Evolutionary conservation across 2,888 invertebrate species (phyloP), one percentile per base, ranked within the genome.

Genomic region (Athripsodes cinereus): DNA sequence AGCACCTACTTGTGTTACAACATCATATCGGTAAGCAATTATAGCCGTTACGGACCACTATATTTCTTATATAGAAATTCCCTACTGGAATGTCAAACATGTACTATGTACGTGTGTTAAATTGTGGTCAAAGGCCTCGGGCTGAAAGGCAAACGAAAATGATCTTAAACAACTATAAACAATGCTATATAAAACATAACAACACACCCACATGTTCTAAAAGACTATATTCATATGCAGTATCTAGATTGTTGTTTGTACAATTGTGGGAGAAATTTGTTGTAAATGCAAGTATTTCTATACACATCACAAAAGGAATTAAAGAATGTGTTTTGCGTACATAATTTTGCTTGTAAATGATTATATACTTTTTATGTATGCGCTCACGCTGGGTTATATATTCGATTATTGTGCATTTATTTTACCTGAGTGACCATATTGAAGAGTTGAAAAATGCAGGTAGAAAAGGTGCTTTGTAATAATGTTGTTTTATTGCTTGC

Each of bases 81-180:
- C 26, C 22, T 50, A 16, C 21, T 34, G 57, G 60, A 60, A 62
- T 60, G 62, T 62, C 53, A 62, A 55, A 57, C 57, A 50, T 57
- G 55, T 51, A 55, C 40, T 31, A 8, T 11, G 31, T 40, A 16
- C 40, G 40, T 26, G 26, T 26, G 40, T 16, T 16, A 40, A 40
- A 51, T 22, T 22, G 55, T 62, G 62, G 62, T 62, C 62, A 62
- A 62, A 62, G 62, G 59, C 62, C 62, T 60, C 58, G 47, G 48
- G 56, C 40, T 44, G 35, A 22, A 13, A 19, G 51, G 2, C 50
- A 50, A 40, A 40, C 56, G 19, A 48, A 51, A 56, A 56, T 56
- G 21, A n/a, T 47, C 19, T 21, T 20, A 19, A 47, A 3, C 47
- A 5, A 8, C 19, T 3, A 2, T 11, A 3, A 3, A 21, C 47